phyloP scores from a whole-genome alignment of 53 echinoderm and acorn worm genomes.

The Holothuria scabra region DNA sequence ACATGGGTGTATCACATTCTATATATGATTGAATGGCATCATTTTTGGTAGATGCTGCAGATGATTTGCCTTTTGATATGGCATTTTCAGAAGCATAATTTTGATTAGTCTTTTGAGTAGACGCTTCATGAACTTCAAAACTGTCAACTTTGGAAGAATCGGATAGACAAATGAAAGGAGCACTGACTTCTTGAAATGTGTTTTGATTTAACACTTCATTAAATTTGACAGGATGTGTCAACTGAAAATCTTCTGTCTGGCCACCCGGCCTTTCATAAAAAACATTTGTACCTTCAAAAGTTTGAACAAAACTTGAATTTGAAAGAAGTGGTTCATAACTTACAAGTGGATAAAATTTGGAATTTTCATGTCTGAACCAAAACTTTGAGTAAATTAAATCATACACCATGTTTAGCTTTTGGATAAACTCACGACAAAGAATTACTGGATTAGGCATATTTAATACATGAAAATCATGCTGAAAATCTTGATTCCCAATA shows the following conservation, averaged over 20 bases:
- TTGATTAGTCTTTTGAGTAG: too few relatives aligned
- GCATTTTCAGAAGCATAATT: too few relatives aligned
- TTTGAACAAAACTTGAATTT: too few relatives aligned
- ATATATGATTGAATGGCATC: too few relatives aligned
- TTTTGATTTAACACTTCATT: not conserved
- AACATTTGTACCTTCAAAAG: too few relatives aligned
- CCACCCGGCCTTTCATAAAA: too few relatives aligned
- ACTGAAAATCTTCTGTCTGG: not conserved
- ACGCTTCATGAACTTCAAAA: not conserved
- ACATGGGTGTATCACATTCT: too few relatives aligned
- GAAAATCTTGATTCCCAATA: conserved; percentile 15
- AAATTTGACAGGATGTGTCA: not conserved
- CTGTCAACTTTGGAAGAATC: not conserved
- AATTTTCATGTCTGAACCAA: conserved; percentile 27
- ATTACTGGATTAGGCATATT: conserved; percentile 27
- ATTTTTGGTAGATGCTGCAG: too few relatives aligned
- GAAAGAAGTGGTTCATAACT: too few relatives aligned
- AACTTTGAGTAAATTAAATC: conserved; percentile 26
- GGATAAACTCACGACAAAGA: conserved; percentile 26
- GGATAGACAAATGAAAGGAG: not conserved
- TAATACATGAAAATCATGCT: conserved; percentile 2
- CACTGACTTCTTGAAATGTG: not conserved
- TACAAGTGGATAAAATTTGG: conserved; percentile 1
- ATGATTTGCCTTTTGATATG: not conserved
- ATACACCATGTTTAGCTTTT: conserved; percentile 19